Evolutionary conservation across 2,113 vertebrate species (phyloP).

Genomic region (Psammodynastes pulverulentus): DNA sequence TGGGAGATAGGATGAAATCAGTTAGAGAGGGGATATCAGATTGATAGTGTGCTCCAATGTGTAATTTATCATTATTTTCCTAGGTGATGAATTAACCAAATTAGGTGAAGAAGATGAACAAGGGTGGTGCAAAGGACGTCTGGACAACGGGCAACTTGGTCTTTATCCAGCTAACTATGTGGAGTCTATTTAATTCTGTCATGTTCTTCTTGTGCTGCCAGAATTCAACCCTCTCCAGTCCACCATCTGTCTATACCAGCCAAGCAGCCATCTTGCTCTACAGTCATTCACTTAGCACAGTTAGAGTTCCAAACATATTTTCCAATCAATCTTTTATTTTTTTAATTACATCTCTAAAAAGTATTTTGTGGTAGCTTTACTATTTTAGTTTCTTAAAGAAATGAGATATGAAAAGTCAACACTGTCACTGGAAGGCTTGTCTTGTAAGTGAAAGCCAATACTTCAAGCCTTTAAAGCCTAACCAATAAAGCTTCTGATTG

Average conservation of each 20-base stretch:
- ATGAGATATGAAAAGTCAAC: conserved; percentile 52
- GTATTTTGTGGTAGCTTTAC: conserved; percentile 67
- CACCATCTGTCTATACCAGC: conserved; percentile 63
- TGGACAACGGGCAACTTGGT: conserved; percentile 90
- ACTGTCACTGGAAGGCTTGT: conserved; percentile 29
- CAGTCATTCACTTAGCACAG: conserved; percentile 61
- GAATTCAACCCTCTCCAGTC: conserved; percentile 54
- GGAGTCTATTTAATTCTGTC: conserved; percentile 84
- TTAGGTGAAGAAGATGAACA: conserved; percentile 96
- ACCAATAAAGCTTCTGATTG: conserved; percentile 53
- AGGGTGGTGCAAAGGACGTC: conserved; percentile 96
- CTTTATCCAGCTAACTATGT: conserved; percentile 98
- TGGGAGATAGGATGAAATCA: background rate
- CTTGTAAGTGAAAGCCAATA: conserved; percentile 53
- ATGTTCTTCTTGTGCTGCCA: conserved; percentile 44
- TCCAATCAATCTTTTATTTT: conserved; percentile 82
- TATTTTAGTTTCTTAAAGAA: conserved; percentile 43
- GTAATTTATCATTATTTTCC: conserved; percentile 21
- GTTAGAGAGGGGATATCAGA: background rate
- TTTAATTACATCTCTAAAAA: conserved; percentile 74
- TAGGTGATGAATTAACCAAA: conserved; percentile 95
- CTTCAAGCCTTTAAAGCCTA: conserved; percentile 66
- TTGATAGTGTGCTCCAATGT: background rate
- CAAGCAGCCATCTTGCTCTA: conserved; percentile 59
- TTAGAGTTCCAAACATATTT: conserved; percentile 82